Percentiles rank a stretch among this genome's conserved stretches.
These are phyloP conservation scores for Mastomys natalensis DNA, from an alignment of 2,113 vertebrate species.

Conservation along the genomic window DNA sequence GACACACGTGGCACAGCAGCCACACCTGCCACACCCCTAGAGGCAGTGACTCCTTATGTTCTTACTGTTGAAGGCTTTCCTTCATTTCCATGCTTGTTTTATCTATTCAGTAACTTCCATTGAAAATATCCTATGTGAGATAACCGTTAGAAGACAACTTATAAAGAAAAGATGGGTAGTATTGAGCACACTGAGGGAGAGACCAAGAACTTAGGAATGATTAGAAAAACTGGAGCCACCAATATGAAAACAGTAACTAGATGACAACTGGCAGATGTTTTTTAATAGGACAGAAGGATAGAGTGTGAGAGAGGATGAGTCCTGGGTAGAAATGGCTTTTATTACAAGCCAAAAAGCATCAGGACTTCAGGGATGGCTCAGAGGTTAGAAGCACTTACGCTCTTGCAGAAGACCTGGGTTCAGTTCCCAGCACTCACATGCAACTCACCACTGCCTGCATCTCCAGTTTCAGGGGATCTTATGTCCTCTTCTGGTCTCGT, in stretches of 20 bases:
- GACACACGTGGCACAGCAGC: too few relatives aligned
- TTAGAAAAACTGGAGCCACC: not conserved
- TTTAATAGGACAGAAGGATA: not conserved
- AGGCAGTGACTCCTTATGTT: not conserved
- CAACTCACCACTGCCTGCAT: not conserved
- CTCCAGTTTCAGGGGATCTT: not conserved
- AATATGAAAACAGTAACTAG: not conserved
- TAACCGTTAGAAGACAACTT: constrained; percentile 38
- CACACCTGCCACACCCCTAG: too few relatives aligned
- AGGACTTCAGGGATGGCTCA: not conserved
- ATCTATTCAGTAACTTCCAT: not conserved
- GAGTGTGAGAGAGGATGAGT: not conserved
- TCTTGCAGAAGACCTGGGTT: not conserved
- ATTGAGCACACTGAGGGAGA: not conserved
- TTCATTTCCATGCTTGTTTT: not conserved
- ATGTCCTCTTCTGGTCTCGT: not conserved
- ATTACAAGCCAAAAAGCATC: too few relatives aligned
- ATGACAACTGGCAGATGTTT: not conserved
- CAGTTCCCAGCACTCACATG: not conserved
- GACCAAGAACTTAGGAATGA: not conserved
- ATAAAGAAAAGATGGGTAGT: not conserved
- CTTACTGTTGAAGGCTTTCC: not conserved
- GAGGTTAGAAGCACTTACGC: not conserved
- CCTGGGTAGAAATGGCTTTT: too few relatives aligned
- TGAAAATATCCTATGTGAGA: constrained; percentile 7